A percentile compares a stretch with the other conserved stretches of the same genome.
These are phyloP conservation scores for Balaeniceps rex DNA, from an alignment of 2,113 vertebrate genomes.

Conservation along the genomic window DNA sequence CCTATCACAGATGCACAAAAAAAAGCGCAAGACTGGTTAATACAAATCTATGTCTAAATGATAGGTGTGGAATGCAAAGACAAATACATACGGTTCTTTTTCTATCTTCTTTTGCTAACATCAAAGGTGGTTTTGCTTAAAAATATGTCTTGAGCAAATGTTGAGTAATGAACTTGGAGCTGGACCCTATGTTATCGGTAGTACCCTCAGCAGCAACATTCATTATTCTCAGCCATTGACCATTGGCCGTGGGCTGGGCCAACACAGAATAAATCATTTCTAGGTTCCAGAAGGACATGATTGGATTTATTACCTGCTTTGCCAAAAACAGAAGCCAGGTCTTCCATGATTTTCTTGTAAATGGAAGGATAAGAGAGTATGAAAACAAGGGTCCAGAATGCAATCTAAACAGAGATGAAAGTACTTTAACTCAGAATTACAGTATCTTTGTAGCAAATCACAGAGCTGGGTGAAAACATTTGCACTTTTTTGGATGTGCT, in stretches of 20 bases:
- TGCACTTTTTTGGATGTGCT: not conserved
- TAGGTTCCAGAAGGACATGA: not conserved
- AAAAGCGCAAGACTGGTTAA: not conserved
- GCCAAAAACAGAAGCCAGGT: slow-evolving; percentile 71
- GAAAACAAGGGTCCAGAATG: slow-evolving; percentile 81
- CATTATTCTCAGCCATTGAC: not conserved
- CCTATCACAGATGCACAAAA: not conserved
- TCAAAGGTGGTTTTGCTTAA: not conserved
- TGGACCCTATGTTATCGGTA: not conserved
- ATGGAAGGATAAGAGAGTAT: slow-evolving; percentile 69
- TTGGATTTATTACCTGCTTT: slow-evolving; percentile 66
- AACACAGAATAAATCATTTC: not conserved
- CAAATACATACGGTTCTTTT: not conserved
- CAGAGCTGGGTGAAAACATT: not conserved
- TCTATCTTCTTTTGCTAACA: not conserved
- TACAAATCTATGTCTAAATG: not conserved
- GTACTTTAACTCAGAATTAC: not conserved
- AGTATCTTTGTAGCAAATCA: not conserved
- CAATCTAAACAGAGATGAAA: slow-evolving; percentile 63
- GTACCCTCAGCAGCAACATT: not conserved
- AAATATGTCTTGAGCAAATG: not conserved
- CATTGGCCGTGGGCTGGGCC: not conserved
- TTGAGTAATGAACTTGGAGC: not conserved
- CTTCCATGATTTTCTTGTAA: slow-evolving; percentile 71
- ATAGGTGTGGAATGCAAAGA: not conserved